Conservation (phyloP, 2,113 vertebrate species). For the Pelobates fuscus region DNA sequence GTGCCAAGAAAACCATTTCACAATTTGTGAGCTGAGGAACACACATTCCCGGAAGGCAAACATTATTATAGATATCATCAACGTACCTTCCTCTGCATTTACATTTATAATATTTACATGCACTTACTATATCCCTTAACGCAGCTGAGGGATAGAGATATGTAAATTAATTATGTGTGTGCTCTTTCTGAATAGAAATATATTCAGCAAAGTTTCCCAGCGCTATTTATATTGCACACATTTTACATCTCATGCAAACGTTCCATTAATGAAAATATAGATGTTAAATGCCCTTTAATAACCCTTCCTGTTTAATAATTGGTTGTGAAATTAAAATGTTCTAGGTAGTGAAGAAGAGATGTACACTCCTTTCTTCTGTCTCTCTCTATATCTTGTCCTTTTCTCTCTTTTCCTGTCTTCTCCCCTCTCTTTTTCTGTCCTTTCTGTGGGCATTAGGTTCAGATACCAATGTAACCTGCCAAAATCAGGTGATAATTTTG, state of each 20-base stretch:
- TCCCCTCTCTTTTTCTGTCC: slow-evolving; percentile 45
- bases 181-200: too few relatives aligned
- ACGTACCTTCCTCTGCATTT: too few relatives aligned
- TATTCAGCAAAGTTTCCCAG: not conserved
- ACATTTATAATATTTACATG: too few relatives aligned
- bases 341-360: slow-evolving; percentile 31
- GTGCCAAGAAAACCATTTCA: too few relatives aligned
- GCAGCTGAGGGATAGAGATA: too few relatives aligned
- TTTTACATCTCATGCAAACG: slow-evolving; percentile 21
- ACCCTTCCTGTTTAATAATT: not conserved
- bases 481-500: slow-evolving; percentile 51
- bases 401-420: slow-evolving; percentile 50
- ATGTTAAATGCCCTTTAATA: not conserved
- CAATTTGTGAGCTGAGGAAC: too few relatives aligned
- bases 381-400: slow-evolving; percentile 51
- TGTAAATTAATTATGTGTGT: too few relatives aligned
- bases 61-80: too few relatives aligned
- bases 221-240: slow-evolving; percentile 2
- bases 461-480: slow-evolving; percentile 51
- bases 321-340: not conserved
- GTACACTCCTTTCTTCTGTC: slow-evolving; percentile 44
- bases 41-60: too few relatives aligned
- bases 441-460: slow-evolving; percentile 48
- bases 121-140: too few relatives aligned
- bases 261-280: not conserved